Percentiles rank a stretch among this genome's conserved stretches.
These are phyloP conservation scores for Brachionus paranguensis DNA, from an alignment of 1,140 invertebrate genomes.

Conservation along the genomic window DNA sequence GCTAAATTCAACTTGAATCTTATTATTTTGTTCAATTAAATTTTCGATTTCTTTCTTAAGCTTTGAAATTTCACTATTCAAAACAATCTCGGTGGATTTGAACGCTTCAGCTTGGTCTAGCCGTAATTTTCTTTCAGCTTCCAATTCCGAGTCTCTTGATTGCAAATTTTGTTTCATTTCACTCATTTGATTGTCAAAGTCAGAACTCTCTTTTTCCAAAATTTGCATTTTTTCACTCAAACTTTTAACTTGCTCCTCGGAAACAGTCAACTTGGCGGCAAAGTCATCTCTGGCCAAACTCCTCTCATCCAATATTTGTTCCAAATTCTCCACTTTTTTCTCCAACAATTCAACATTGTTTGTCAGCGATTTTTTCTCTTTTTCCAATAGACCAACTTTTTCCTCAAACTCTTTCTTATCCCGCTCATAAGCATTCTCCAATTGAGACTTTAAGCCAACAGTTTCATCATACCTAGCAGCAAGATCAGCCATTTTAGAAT, in stretches of 20 bases:
- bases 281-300: slow-evolving; percentile 4
- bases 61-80: neutral
- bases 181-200: neutral
- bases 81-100: neutral
- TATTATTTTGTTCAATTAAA: slow-evolving; percentile 9
- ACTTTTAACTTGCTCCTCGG: slow-evolving; percentile 16
- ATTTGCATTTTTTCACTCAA: neutral
- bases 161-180: neutral
- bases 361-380: neutral
- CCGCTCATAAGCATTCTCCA: neutral
- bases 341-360: neutral
- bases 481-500: neutral
- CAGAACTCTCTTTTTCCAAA: neutral
- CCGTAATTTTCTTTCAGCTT: slow-evolving; percentile 6
- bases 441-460: neutral
- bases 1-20: slow-evolving; percentile 22
- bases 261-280: slow-evolving; percentile 6
- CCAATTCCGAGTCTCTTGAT: neutral
- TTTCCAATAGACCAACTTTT: neutral
- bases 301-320: slow-evolving; percentile 28
- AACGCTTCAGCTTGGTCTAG: neutral
- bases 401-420: neutral
- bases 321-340: slow-evolving; percentile 21
- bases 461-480: neutral
- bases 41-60: slow-evolving; percentile 9